phyloP scores from a whole-genome alignment of 2,113 vertebrate genomes.

The Atrichornis clamosus region DNA sequence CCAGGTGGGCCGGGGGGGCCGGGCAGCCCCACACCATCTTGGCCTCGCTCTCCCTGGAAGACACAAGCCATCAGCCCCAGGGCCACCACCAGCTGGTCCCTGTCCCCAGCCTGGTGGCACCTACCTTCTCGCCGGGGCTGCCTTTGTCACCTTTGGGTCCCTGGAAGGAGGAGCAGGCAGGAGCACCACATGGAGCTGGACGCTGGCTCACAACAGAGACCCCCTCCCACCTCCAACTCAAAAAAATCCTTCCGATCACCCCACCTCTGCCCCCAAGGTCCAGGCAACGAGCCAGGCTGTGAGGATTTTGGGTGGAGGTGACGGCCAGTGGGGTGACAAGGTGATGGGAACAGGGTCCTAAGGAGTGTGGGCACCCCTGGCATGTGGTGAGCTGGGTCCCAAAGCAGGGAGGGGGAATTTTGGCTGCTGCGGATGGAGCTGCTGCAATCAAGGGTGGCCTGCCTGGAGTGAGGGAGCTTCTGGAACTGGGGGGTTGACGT shows the following conservation, averaged over 20 bases:
- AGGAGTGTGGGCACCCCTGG: not conserved
- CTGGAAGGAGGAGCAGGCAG: constrained; percentile 66
- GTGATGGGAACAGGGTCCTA: not conserved
- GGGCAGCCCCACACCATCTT: constrained; percentile 79
- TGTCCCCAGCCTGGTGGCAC: not conserved
- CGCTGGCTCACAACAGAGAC: not conserved
- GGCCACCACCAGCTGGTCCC: rapidly evolving
- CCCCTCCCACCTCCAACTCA: not conserved
- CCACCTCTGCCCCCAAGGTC: not conserved
- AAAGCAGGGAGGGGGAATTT: not conserved
- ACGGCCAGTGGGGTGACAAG: not conserved
- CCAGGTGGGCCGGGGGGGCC: constrained; percentile 88
- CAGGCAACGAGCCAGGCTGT: rapidly evolving
- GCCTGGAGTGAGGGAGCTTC: rapidly evolving
- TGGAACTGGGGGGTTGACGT: not conserved
- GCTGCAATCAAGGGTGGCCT: not conserved
- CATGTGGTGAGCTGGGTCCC: rapidly evolving
- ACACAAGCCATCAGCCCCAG: not conserved
- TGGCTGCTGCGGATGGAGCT: not conserved
- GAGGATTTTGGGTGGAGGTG: not conserved
- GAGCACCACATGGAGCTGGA: rapidly evolving
- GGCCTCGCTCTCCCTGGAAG: constrained; percentile 86
- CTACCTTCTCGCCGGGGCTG: constrained; percentile 81
- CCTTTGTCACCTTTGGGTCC: constrained; percentile 86
- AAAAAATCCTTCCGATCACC: not conserved